Conservation (phyloP, 1,140 invertebrate genomes). For the Colletes latitarsis region DNA sequence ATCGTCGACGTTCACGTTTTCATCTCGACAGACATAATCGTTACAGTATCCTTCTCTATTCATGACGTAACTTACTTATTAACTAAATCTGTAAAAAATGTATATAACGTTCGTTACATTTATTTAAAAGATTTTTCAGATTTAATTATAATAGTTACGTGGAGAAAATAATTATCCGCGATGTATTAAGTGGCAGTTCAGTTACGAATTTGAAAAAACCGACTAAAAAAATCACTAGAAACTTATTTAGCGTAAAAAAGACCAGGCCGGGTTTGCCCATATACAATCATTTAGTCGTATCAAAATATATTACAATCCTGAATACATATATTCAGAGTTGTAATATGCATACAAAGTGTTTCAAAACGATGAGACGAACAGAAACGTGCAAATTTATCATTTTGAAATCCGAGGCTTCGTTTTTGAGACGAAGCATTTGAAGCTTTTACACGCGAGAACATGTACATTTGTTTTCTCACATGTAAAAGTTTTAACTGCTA, state of each 20-base stretch:
- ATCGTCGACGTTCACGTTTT: slow-evolving; percentile 1
- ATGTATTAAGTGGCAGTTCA: slow-evolving; percentile 42
- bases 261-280: slow-evolving; percentile 24
- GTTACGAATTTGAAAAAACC: slow-evolving; percentile 32
- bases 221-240: slow-evolving; percentile 47
- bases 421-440: no score
- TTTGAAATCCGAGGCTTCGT: no score
- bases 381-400: no score
- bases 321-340: background rate
- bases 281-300: slow-evolving; percentile 56
- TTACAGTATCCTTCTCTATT: background rate
- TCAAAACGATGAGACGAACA: no score
- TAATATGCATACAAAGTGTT: slow-evolving; percentile 9
- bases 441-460: no score
- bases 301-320: slow-evolving; percentile 69
- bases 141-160: slow-evolving; percentile 26
- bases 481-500: no score
- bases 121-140: slow-evolving; percentile 21
- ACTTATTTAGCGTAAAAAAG: slow-evolving; percentile 42
- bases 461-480: no score
- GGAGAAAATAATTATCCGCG: slow-evolving; percentile 34
- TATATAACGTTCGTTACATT: slow-evolving; percentile 33
- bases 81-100: slow-evolving; percentile 35
- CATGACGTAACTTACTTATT: slow-evolving; percentile 27
- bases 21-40: slow-evolving; percentile 14